Evolutionary conservation across 2,888 invertebrate genomes (phyloP).

Genomic region (Tholera decimalis): DNA sequence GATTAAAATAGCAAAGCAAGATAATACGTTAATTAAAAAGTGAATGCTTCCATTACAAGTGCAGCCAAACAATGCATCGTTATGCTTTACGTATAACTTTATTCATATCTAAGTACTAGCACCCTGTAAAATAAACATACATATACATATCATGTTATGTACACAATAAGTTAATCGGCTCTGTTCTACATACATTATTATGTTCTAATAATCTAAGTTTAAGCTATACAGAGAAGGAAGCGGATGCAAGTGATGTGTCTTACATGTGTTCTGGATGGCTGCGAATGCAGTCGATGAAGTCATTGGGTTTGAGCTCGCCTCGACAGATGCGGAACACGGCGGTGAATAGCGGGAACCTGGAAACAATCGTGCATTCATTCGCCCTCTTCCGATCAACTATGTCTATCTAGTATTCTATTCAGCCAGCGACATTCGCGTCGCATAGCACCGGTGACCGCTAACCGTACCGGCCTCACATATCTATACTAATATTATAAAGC

Average conservation of each 20-base stretch:
- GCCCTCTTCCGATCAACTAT: conserved; percentile 26
- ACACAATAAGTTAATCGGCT: conserved; percentile 76
- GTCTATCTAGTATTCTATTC: background rate
- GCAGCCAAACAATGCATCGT: conserved; percentile 75
- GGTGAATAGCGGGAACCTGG: conserved; percentile 98
- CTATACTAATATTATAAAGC: too few relatives aligned
- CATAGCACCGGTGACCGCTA: conserved; percentile 32
- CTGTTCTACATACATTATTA: conserved; percentile 74
- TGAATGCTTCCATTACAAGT: conserved; percentile 50
- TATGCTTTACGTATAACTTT: conserved; percentile 64
- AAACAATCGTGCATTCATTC: conserved; percentile 69
- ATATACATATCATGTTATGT: conserved; percentile 77
- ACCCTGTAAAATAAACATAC: conserved; percentile 86
- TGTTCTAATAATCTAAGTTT: conserved; percentile 67
- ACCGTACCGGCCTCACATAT: conserved; percentile 4
- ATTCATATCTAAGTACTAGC: conserved; percentile 83
- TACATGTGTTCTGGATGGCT: conserved; percentile 99
- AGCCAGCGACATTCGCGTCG: background rate
- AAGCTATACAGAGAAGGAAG: conserved; percentile 73
- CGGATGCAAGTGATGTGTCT: conserved; percentile 86
- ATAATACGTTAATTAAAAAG: conserved; percentile 23
- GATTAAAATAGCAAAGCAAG: conserved; percentile 36
- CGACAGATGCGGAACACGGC: conserved; percentile 98
- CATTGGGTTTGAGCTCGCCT: conserved; percentile 94
- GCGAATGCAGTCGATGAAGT: conserved; percentile 98